Conservation (phyloP, 2,888 invertebrate species). For the Andrena hattorfiana region DNA sequence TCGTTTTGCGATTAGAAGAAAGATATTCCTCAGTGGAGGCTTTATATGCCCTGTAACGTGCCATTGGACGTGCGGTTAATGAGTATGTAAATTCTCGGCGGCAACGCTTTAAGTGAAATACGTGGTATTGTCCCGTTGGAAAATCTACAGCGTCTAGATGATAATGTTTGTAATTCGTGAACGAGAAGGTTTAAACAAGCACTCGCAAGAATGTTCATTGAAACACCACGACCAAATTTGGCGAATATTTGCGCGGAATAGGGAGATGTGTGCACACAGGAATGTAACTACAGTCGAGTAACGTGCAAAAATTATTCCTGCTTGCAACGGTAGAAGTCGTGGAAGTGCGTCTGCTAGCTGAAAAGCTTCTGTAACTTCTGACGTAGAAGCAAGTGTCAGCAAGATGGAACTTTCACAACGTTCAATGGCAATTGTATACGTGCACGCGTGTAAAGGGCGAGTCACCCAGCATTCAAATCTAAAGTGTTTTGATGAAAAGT, state of each 20-base stretch:
- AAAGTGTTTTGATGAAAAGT: neutral
- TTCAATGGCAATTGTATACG: constrained; percentile 22
- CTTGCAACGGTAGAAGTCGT: neutral
- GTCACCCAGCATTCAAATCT: neutral
- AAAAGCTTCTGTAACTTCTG: constrained; percentile 23
- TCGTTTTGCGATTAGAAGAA: constrained; percentile 64
- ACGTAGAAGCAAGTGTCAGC: constrained; percentile 6
- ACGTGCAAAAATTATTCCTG: constrained; percentile 5
- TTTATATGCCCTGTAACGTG: constrained; percentile 57
- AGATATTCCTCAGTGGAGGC: constrained; percentile 70
- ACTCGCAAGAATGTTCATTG: neutral
- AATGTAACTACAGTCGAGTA: neutral
- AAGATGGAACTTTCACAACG: constrained; percentile 13
- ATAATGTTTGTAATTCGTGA: neutral
- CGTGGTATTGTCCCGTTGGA: constrained; percentile 11
- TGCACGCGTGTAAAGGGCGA: too few species aligned
- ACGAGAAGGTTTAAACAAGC: neutral
- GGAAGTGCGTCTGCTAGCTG: neutral
- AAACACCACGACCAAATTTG: too few species aligned
- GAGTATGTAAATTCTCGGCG: constrained; percentile 45
- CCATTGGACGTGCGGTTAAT: constrained; percentile 43
- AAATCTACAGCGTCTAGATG: constrained; percentile 1
- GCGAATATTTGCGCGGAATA: too few species aligned
- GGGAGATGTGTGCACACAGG: neutral
- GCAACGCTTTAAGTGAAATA: neutral